Percentiles rank a stretch among this genome's conserved stretches.
Evolutionary conservation across 2,113 vertebrate genomes (phyloP).

Genomic region (Desmodus rotundus): DNA sequence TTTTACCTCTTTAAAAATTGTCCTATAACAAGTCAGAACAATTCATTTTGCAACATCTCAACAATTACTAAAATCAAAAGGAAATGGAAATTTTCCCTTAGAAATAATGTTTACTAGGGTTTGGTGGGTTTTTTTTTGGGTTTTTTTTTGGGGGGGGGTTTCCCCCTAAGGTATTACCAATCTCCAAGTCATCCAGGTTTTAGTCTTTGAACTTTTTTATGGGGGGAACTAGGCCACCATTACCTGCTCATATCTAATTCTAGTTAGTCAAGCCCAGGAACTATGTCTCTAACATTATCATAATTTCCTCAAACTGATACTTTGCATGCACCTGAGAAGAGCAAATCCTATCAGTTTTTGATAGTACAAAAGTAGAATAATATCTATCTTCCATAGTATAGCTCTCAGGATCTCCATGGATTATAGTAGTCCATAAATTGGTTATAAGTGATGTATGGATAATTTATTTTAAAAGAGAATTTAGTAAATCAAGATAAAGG

Average conservation of each 20-base stretch:
- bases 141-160: no score
- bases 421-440: not conserved
- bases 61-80: not conserved
- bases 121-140: no score
- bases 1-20: not conserved
- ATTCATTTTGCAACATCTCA: not conserved
- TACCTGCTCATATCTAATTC: not conserved
- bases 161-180: not conserved
- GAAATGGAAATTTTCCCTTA: not conserved
- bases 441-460: not conserved
- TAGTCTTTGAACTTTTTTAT: not conserved
- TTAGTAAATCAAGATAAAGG: not conserved
- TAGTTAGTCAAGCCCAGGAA: not conserved
- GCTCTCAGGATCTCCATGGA: not conserved
- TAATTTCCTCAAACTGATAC: not conserved
- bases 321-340: not conserved
- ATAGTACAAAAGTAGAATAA: not conserved
- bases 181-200: not conserved
- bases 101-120: not conserved
- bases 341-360: not conserved
- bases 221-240: no score
- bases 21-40: not conserved
- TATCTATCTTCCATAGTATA: not conserved
- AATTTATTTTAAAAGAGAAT: not conserved
- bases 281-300: not conserved